phyloP scores from a whole-genome alignment of 2,888 invertebrate genomes.

The Ectobius pallidus region DNA sequence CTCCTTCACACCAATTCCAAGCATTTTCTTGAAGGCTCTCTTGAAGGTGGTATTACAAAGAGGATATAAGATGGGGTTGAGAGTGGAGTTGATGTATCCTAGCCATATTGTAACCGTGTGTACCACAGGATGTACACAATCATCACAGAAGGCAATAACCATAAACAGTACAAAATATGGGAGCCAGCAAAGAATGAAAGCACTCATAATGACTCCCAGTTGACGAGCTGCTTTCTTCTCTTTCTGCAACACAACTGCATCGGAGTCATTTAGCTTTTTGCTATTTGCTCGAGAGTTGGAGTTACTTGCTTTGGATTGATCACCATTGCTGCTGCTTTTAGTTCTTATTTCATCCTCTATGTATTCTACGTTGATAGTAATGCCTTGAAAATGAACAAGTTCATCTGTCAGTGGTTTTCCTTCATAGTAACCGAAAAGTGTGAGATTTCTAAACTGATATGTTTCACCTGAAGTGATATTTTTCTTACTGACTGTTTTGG shows the following conservation, averaged over 20 bases:
- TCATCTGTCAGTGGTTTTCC: constrained; percentile 25
- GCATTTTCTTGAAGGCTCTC: constrained; percentile 52
- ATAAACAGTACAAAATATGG: constrained; percentile 65
- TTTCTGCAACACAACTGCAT: constrained; percentile 40
- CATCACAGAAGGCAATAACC: constrained; percentile 59
- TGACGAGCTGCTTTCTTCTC: constrained; percentile 62
- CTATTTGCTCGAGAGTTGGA: background rate
- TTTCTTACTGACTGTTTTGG: background rate
- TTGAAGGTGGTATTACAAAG: constrained; percentile 58
- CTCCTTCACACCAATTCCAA: too few species aligned
- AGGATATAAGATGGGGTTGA: constrained; percentile 60
- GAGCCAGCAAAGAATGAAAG: constrained; percentile 63
- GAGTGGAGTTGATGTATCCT: constrained; percentile 59
- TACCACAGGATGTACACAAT: constrained; percentile 55
- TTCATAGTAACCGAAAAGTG: constrained; percentile 35
- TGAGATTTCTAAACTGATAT: constrained; percentile 41
- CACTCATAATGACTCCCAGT: constrained; percentile 63
- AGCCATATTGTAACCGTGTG: constrained; percentile 58
- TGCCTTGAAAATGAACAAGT: constrained; percentile 44
- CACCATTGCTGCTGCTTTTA: background rate
- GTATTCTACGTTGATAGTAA: constrained; percentile 48
- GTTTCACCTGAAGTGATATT: background rate
- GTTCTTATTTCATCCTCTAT: constrained; percentile 22
- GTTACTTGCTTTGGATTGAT: background rate
- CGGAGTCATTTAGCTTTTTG: constrained; percentile 16